Evolutionary conservation across 1,140 invertebrate genomes (phyloP).

Genomic region (Heliconius melpomene): DNA sequence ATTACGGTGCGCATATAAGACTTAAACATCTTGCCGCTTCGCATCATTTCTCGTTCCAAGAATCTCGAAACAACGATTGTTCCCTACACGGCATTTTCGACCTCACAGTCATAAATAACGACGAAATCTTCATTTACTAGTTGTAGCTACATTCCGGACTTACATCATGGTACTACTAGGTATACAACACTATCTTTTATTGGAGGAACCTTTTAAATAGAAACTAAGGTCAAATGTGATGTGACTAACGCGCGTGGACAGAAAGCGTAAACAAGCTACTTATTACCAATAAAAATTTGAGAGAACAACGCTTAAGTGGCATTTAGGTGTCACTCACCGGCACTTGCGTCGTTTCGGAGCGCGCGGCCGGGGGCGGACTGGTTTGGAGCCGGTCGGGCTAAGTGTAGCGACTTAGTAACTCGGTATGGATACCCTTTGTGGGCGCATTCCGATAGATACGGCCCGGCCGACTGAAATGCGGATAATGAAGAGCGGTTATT

Average conservation of each 20-base stretch:
- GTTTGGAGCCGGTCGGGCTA: constrained; percentile 74
- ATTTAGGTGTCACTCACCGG: constrained; percentile 78
- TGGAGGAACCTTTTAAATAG: constrained; percentile 39
- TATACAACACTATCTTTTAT: constrained; percentile 33
- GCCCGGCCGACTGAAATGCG: constrained; percentile 64
- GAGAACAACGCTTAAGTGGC: constrained; percentile 72
- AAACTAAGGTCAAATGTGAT: constrained; percentile 40
- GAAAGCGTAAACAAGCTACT: constrained; percentile 62
- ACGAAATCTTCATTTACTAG: constrained; percentile 16
- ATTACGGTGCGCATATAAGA: constrained; percentile 66
- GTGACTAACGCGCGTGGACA: constrained; percentile 40
- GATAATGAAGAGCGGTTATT: constrained; percentile 76
- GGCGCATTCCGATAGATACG: constrained; percentile 76
- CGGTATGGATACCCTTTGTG: constrained; percentile 70
- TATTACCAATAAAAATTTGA: constrained; percentile 76
- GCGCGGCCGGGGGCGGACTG: constrained; percentile 57
- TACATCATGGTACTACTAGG: constrained; percentile 24
- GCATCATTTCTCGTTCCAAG: constrained; percentile 49
- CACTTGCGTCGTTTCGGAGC: constrained; percentile 57
- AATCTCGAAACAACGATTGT: constrained; percentile 42
- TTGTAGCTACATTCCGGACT: constrained; percentile 11
- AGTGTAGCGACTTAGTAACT: constrained; percentile 67
- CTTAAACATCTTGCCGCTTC: constrained; percentile 64
- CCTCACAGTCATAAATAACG: constrained; percentile 18
- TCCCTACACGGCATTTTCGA: constrained; percentile 19